Percentiles rank a stretch among this genome's conserved stretches.
phyloP scores from a whole-genome alignment of 2,113 vertebrate species.

The Lophura nycthemera region DNA sequence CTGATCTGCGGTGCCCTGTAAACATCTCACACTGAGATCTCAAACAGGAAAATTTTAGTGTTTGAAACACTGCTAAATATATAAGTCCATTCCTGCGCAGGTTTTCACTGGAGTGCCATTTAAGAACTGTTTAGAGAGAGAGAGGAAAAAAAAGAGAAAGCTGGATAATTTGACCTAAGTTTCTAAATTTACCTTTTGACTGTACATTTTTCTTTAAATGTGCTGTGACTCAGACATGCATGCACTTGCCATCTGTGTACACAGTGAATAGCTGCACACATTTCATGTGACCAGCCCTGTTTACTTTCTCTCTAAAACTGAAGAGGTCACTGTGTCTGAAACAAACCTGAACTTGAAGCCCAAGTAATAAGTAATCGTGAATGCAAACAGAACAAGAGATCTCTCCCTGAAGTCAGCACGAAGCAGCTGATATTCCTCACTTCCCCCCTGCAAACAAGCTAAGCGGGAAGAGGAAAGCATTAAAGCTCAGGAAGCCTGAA shows the following conservation, averaged over 20 bases:
- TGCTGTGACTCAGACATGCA: not conserved
- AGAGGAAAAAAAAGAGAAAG: not conserved
- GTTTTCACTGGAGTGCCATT: not conserved
- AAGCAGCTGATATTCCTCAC: not conserved
- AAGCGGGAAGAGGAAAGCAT: not conserved
- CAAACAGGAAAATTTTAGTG: not conserved
- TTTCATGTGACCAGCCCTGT: not conserved
- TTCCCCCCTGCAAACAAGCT: not conserved
- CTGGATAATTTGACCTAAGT: not conserved
- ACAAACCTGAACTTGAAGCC: constrained; percentile 11
- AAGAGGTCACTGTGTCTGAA: constrained; percentile 28
- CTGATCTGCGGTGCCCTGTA: not conserved
- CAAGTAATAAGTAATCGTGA: constrained; percentile 9
- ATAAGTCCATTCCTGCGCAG: not conserved
- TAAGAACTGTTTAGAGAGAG: not conserved
- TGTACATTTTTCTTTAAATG: not conserved
- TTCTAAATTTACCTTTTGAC: constrained; percentile 4
- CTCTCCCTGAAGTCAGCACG: not conserved
- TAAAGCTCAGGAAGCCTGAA: not conserved
- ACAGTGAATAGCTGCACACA: not conserved
- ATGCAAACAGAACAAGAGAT: not conserved
- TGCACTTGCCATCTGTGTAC: not conserved
- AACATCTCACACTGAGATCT: not conserved
- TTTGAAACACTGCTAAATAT: not conserved
- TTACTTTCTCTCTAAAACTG: not conserved